These are phyloP conservation scores for Heptranchias perlo DNA, from an alignment of 2,113 vertebrate species.

Conservation along the genomic window DNA sequence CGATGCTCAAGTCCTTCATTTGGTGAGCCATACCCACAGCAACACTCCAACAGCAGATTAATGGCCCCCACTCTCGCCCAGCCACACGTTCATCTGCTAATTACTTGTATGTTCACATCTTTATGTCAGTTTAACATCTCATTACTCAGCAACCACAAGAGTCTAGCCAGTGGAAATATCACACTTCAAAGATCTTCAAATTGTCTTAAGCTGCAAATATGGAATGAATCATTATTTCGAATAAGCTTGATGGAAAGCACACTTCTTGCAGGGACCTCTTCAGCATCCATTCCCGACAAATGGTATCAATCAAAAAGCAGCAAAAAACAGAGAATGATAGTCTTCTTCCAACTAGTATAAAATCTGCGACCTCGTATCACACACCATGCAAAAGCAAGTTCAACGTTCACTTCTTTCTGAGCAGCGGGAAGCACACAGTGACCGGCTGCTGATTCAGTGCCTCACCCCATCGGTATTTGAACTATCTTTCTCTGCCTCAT, in stretches of 20 bases:
- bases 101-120: neutral
- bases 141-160: neutral
- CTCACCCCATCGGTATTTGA: neutral
- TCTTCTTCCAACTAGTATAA: neutral
- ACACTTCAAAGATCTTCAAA: neutral
- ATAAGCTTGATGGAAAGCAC: neutral
- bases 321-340: neutral
- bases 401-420: neutral
- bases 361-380: too few species aligned
- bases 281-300: neutral
- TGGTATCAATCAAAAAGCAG: neutral
- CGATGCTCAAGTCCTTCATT: neutral
- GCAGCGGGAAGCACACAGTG: neutral
- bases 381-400: neutral
- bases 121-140: neutral
- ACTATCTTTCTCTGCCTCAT: neutral
- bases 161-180: neutral
- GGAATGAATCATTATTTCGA: neutral
- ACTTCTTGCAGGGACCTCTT: neutral
- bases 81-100: neutral
- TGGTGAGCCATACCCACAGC: neutral
- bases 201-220: neutral
- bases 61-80: neutral
- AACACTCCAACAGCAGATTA: neutral
- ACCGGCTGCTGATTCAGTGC: neutral